phyloP scores from a whole-genome alignment of 2,113 vertebrate genomes.

The Micronisus gabar region DNA sequence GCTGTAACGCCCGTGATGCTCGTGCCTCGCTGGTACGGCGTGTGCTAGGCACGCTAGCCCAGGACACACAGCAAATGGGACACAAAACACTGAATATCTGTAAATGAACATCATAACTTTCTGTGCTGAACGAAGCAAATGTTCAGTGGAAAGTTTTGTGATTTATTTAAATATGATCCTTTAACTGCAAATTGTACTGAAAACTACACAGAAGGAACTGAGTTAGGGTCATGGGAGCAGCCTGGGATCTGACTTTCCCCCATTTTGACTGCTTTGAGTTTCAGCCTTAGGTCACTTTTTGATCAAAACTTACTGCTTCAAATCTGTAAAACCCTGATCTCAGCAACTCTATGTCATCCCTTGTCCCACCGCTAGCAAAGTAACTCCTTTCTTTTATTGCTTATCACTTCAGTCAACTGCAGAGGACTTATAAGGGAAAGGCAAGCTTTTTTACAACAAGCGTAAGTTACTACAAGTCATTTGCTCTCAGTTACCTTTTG shows the following conservation, averaged over 20 bases:
- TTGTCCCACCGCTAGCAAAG: background rate
- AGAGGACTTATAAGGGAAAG: background rate
- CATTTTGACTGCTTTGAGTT: background rate
- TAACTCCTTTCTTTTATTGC: background rate
- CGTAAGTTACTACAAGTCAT: background rate
- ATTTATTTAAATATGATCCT: background rate
- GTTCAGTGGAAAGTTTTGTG: background rate
- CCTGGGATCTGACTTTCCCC: background rate
- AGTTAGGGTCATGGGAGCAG: background rate
- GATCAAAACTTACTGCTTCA: background rate
- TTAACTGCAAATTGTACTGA: background rate
- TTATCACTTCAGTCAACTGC: background rate
- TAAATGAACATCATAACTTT: background rate
- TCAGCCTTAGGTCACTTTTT: background rate
- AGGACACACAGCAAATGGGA: background rate
- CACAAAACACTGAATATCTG: background rate
- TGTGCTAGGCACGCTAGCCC: background rate
- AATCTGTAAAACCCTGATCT: background rate
- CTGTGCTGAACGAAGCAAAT: background rate
- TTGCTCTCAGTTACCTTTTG: background rate
- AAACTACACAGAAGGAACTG: background rate
- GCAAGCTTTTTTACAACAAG: background rate
- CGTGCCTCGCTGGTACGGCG: fast-evolving
- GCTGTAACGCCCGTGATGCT: fast-evolving
- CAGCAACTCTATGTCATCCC: background rate